phyloP scores from a whole-genome alignment of 64 coral and sea anemone species.

The Pocillopora verrucosa region DNA sequence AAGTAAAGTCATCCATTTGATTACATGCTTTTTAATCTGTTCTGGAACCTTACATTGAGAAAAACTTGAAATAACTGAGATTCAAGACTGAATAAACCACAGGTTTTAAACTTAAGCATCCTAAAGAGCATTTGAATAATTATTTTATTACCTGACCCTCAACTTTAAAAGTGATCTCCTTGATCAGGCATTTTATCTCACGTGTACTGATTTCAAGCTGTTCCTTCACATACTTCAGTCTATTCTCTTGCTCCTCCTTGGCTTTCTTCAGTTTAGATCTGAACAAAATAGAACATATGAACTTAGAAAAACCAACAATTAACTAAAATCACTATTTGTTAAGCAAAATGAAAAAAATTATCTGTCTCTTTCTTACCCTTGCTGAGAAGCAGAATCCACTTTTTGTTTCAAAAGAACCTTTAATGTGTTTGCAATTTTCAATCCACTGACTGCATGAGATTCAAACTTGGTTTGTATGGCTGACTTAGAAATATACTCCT shows the following conservation, averaged over 20 bases:
- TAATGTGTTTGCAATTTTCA: constrained; percentile 63
- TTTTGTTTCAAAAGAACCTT: constrained; percentile 82
- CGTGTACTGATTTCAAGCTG: constrained; percentile 70
- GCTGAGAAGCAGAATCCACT: constrained; percentile 68
- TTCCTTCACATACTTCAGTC: constrained; percentile 88
- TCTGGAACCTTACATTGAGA: too few species aligned
- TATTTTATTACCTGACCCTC: constrained; percentile 67
- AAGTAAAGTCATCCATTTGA: too few species aligned
- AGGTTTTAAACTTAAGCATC: too few species aligned
- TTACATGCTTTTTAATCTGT: too few species aligned
- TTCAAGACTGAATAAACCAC: too few species aligned
- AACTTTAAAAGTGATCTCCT: constrained; percentile 69
- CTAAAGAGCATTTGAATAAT: too few species aligned
- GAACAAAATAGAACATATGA: neutral
- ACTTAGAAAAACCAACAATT: neutral
- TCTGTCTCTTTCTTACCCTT: constrained; percentile 47
- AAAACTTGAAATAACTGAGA: too few species aligned
- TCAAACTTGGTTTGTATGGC: constrained; percentile 98
- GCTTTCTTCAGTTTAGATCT: constrained; percentile 70
- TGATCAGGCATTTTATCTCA: constrained; percentile 79
- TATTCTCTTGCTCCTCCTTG: constrained; percentile 77
- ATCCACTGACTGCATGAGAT: constrained; percentile 89
- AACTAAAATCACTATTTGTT: neutral
- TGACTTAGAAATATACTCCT: constrained; percentile 99
- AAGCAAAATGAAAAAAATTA: neutral